Evolutionary conservation across 2,888 invertebrate species (phyloP), one percentile per base, ranked within the genome.

Genomic region (Archips xylosteana): DNA sequence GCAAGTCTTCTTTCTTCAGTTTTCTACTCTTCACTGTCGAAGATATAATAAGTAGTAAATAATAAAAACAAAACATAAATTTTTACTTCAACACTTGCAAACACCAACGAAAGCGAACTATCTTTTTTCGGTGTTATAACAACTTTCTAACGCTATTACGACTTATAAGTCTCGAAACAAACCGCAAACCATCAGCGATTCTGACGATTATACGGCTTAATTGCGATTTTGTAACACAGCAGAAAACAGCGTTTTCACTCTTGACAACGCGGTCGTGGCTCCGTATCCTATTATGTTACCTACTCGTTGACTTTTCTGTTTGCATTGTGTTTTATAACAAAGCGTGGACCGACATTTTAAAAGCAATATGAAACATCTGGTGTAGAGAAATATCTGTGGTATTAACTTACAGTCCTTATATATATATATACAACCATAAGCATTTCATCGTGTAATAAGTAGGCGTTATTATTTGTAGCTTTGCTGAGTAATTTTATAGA

Each of bases 181-280:
- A 74, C 74, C 74, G 23, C 74, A 70, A 74, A 60, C 65, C 64
- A 45, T 36, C 47, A 23, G 67, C 36, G 32, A 72, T 73, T 36
- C 51, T 51, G 66, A 39, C 32, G 34, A n/a, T 57, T 67, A 67
- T 47, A 34, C 63, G 34, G 8, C 45, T 39, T 66, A 45, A 54
- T 60, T 54, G 66, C 13, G 39, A 67, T 57, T 68, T 72, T 72
- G 73, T 73, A 76, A 77, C 76, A 67, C 62, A 70, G 54, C 67
- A 74, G 68, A 72, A 74, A 75, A 71, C 66, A 49, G 39, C 57
- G 63, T 75, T 71, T 75, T 68, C 66, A 51, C 71, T 68, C 49
- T 68, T 32, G 34, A 69, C 49, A 15, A 9, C 60, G 59, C 42
- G 73, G n/a, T 36, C 49, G n/a, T 36, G 64, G 63, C 49, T 13